Conservation (phyloP, 2,797 vertebrate species). For the Platyrinchus mystaceus region DNA sequence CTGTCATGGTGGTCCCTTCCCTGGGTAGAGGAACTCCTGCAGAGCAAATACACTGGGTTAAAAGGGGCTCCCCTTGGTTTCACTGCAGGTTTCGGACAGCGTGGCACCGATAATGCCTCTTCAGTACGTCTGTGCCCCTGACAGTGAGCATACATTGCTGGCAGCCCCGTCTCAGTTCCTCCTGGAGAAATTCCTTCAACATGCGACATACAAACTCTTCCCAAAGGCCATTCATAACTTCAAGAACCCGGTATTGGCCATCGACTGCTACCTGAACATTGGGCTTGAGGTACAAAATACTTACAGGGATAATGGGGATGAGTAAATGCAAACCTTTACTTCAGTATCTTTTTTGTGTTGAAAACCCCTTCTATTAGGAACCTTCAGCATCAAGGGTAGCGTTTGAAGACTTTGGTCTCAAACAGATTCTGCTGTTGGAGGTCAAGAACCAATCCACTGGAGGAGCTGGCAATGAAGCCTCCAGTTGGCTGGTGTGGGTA, state of each 20-base stretch:
- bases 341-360: neutral
- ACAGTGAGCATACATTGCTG: slow-evolving; percentile 94
- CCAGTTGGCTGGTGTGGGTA: neutral
- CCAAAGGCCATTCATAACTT: slow-evolving; percentile 89
- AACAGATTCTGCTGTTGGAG: neutral
- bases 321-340: neutral
- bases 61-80: neutral
- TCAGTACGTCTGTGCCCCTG: slow-evolving; percentile 95
- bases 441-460: neutral
- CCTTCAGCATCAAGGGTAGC: neutral
- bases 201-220: slow-evolving; percentile 90
- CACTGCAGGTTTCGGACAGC: slow-evolving; percentile 85
- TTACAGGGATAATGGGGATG: neutral
- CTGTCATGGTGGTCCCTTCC: neutral
- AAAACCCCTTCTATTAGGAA: neutral
- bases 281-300: slow-evolving; percentile 86
- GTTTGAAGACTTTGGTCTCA: neutral
- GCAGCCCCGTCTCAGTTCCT: slow-evolving; percentile 95
- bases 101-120: slow-evolving; percentile 82
- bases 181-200: slow-evolving; percentile 94
- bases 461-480: neutral
- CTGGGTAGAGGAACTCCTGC: neutral
- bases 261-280: slow-evolving; percentile 97
- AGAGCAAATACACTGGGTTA: neutral
- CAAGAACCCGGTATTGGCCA: slow-evolving; percentile 89